Evolutionary conservation across 2,888 invertebrate genomes (phyloP), one percentile per base, ranked within the genome.

Genomic region (Pomacea canaliculata): DNA sequence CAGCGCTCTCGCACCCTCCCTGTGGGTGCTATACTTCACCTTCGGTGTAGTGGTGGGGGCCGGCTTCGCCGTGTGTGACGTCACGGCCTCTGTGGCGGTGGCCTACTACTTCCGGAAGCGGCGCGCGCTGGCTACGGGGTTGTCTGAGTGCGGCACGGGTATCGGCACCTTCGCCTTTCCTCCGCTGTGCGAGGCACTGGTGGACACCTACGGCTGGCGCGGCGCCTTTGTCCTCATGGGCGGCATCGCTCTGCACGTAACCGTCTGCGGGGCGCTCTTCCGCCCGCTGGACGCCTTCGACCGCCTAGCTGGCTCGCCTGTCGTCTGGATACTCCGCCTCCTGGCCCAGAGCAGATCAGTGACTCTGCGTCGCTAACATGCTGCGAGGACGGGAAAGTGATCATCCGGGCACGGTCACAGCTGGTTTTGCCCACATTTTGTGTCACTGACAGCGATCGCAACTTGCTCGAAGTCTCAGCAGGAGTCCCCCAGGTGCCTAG

Each of bases 401-500:
- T 83, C 67, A 80, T 79, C 19, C 80, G 83, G 51, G 84, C 85
- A 59, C 83, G 84, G 77, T 96, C 96, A 19, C 92, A 96, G 84
- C 94, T 96, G 18, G 95, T 95, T 86, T 91, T 97, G 78, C 97
- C 96, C 0, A 96, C 96, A 0, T 97, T 94, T 87, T 94, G 96
- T 12, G 80, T 82, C 37, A 5, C 5, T 13, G 81, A 59, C 9
- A 62, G 62, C 60, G 62, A 69, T 18, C 60, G 68, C 46, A 60
- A 67, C 0, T 62, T 74, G 18, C 37, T 49, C 27, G 62, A 62
- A 59, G 62, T 62, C 27, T 59, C 69, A 13, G 68, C 60, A 23
- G 68, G 62, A 48, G 49, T 74, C 18, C 74, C 74, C 8, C 68
- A 74, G 60, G 18, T 69, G 60, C 59, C 60, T 16, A 51, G 62